Percentiles rank a stretch among this genome's conserved stretches.
Evolutionary conservation across 2,797 vertebrate species (phyloP).

Genomic region (Kryptolebias ocellatus): DNA sequence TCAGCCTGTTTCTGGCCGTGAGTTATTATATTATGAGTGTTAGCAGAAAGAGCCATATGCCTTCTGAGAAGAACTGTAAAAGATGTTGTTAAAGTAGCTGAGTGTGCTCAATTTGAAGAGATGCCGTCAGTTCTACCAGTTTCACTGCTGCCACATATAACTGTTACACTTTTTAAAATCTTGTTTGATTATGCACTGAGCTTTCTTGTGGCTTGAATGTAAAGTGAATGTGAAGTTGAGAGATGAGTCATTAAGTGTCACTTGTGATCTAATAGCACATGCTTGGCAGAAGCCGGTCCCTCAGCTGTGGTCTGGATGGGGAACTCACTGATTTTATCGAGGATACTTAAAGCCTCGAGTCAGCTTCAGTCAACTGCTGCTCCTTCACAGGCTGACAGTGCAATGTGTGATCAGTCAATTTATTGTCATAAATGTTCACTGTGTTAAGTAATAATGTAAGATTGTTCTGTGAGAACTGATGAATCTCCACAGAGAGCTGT

Average conservation of each 20-base stretch:
- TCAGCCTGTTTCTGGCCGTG: conserved; percentile 54
- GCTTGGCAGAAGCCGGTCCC: conserved; percentile 64
- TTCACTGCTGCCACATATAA: conserved; percentile 3
- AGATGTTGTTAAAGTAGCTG: conserved; percentile 20
- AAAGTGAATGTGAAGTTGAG: conserved; percentile 68
- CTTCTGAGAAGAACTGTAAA: conserved; percentile 45
- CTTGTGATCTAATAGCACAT: conserved; percentile 60
- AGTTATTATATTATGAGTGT: conserved; percentile 54
- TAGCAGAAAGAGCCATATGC: conserved; percentile 34
- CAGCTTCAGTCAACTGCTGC: conserved; percentile 47
- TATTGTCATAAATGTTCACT: conserved; percentile 45
- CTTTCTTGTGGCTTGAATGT: conserved; percentile 56
- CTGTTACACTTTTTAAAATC: conserved; percentile 19
- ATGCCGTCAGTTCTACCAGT: conserved; percentile 16
- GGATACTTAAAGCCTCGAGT: conserved; percentile 60
- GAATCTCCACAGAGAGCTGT: conserved; percentile 36
- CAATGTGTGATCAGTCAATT: conserved; percentile 52
- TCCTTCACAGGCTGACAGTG: conserved; percentile 50
- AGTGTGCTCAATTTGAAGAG: conserved; percentile 14
- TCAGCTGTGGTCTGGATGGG: conserved; percentile 68
- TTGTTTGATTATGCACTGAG: conserved; percentile 38
- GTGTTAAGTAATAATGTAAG: conserved; percentile 35
- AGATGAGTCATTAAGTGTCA: conserved; percentile 64
- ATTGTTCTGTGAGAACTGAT: conserved; percentile 33
- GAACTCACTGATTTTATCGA: conserved; percentile 63